Conservation (phyloP, 2,113 vertebrate genomes). For the Datnioides undecimradiatus region DNA sequence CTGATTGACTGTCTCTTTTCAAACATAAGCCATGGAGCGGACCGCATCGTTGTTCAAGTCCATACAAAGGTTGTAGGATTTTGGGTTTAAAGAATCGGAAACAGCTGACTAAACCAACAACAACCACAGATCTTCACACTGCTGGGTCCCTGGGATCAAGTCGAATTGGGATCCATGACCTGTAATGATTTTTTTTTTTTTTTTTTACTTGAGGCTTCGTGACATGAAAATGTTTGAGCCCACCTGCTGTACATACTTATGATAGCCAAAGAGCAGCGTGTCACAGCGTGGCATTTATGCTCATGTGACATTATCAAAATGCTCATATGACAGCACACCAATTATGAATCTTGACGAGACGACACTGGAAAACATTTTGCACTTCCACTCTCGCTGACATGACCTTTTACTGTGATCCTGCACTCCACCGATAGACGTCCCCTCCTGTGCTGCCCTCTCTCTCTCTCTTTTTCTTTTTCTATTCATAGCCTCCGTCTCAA, state of each 20-base stretch:
- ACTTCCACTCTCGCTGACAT: conserved; percentile 60
- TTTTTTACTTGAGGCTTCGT: conserved; percentile 45
- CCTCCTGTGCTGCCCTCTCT: conserved; percentile 17
- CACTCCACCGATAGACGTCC: conserved; percentile 42
- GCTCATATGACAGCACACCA: conserved; percentile 71
- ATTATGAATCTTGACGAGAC: conserved; percentile 68
- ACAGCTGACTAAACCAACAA: not conserved
- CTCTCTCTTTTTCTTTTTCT: conserved; percentile 6
- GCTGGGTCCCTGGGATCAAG: conserved; percentile 19
- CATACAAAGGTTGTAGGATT: not conserved
- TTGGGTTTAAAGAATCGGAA: not conserved
- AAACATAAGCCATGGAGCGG: not conserved
- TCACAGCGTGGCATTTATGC: conserved; percentile 65
- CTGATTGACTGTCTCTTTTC: too few relatives aligned
- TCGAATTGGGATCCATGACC: conserved; percentile 43
- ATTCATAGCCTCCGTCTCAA: conserved; percentile 51
- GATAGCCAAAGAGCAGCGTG: conserved; percentile 32
- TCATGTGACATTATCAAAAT: conserved; percentile 78
- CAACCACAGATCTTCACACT: conserved; percentile 15
- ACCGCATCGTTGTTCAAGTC: not conserved
- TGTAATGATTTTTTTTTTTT: conserved; percentile 71
- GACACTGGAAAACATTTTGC: conserved; percentile 55
- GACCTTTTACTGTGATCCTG: conserved; percentile 73
- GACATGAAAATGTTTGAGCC: conserved; percentile 39
- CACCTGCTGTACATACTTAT: conserved; percentile 51